These are phyloP conservation scores for Eclectus roratus DNA, from an alignment of 2,113 vertebrate genomes.

Conservation along the genomic window DNA sequence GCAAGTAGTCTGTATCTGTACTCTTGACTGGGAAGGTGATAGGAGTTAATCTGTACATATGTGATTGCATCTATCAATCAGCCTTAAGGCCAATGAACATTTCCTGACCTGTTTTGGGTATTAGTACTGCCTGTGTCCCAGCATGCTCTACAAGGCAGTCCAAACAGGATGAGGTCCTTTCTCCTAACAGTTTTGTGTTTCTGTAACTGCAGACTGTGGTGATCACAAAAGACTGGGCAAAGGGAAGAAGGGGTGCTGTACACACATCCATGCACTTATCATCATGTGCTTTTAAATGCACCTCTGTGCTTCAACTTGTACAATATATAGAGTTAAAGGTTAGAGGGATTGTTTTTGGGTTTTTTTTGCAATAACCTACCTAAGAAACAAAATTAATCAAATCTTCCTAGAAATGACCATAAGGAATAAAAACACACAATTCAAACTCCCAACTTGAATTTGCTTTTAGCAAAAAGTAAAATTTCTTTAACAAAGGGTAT, in stretches of 20 bases:
- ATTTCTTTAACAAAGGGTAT: neutral
- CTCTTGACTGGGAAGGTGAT: neutral
- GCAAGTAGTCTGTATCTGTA: neutral
- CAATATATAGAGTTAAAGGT: neutral
- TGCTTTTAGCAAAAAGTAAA: neutral
- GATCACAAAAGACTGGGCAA: neutral
- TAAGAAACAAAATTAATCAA: neutral
- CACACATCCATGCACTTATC: fast-evolving
- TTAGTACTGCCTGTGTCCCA: neutral
- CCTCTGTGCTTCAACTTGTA: neutral
- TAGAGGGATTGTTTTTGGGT: neutral
- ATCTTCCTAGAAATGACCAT: neutral
- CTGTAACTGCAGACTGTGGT: neutral
- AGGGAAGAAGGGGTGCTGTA: neutral
- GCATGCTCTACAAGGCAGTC: neutral
- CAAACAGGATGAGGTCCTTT: neutral
- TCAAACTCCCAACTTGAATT: neutral
- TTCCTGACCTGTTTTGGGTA: neutral
- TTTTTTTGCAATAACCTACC: neutral
- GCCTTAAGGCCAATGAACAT: neutral
- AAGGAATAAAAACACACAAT: neutral
- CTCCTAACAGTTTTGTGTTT: neutral
- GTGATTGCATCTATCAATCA: neutral
- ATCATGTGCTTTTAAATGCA: neutral
- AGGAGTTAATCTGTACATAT: neutral